Evolutionary conservation across 2,888 invertebrate genomes (phyloP).

Genomic region (Trichopoda pennipes): DNA sequence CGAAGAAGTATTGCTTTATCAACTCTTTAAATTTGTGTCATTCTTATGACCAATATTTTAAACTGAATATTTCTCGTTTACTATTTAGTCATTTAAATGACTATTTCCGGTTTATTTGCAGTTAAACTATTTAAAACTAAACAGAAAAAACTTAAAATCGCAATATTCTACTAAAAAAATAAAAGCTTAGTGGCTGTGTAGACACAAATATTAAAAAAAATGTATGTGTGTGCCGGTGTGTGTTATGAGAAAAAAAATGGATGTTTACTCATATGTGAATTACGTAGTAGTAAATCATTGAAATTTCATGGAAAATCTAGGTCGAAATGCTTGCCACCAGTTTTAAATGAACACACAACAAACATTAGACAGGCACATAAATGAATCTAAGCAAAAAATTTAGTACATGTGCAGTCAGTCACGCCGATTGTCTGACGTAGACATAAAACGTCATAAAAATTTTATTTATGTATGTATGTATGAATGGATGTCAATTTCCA

Average conservation of each 20-base stretch:
- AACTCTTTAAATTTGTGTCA: too few species aligned
- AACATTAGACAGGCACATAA: not conserved
- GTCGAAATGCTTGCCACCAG: conserved; percentile 46
- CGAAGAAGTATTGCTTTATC: too few species aligned
- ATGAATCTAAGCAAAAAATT: conserved; percentile 25
- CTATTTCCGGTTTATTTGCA: conserved; percentile 60
- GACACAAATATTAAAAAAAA: conserved; percentile 1
- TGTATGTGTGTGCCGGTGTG: conserved; percentile 3
- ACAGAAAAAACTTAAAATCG: not conserved
- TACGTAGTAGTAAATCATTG: conserved; percentile 61
- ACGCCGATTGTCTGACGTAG: conserved; percentile 45
- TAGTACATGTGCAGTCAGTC: conserved; percentile 27
- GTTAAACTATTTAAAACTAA: conserved; percentile 32
- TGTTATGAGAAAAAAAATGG: conserved; percentile 10
- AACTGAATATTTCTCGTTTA: too few species aligned
- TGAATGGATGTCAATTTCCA: not conserved
- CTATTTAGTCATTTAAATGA: conserved; percentile 50
- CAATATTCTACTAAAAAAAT: not conserved
- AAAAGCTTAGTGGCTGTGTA: conserved; percentile 1
- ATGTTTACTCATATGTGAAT: conserved; percentile 56
- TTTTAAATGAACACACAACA: conserved; percentile 16
- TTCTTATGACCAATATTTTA: too few species aligned
- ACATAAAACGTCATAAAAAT: conserved; percentile 45
- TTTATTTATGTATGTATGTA: not conserved
- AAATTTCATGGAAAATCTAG: conserved; percentile 58